Conservation (phyloP, 2,113 vertebrate species). For the Vulpes lagopus region DNA sequence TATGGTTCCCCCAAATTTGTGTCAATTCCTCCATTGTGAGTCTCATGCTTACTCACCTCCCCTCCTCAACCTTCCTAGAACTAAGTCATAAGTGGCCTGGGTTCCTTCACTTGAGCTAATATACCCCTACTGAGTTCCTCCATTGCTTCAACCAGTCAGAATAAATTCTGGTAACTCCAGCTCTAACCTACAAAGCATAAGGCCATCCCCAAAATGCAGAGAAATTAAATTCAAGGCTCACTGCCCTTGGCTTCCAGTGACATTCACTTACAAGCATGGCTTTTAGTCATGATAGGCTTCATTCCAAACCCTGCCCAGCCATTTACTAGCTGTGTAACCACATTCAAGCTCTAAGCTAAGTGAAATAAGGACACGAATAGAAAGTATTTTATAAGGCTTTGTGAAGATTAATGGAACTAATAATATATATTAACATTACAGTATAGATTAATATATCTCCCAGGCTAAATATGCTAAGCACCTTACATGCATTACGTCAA, state of each 20-base stretch:
- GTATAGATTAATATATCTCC: not conserved
- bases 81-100: fast-evolving
- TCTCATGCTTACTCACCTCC: no score
- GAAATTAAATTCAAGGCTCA: not conserved
- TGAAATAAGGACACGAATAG: not conserved
- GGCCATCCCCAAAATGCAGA: not conserved
- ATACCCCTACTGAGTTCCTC: not conserved
- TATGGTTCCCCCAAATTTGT: not conserved
- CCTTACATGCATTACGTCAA: not conserved
- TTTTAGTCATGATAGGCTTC: not conserved
- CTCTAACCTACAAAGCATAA: not conserved
- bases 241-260: not conserved
- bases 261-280: not conserved
- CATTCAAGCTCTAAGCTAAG: not conserved
- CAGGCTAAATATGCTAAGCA: not conserved
- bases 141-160: not conserved
- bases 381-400: not conserved
- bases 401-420: not conserved
- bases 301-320: not conserved
- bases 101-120: not conserved
- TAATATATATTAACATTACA: not conserved
- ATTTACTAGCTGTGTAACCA: not conserved
- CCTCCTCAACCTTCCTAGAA: not conserved
- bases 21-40: not conserved
- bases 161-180: not conserved